Percentiles rank a stretch among this genome's conserved stretches.
Conservation (phyloP, 2,888 invertebrate genomes). For the Orthosia cruda region DNA sequence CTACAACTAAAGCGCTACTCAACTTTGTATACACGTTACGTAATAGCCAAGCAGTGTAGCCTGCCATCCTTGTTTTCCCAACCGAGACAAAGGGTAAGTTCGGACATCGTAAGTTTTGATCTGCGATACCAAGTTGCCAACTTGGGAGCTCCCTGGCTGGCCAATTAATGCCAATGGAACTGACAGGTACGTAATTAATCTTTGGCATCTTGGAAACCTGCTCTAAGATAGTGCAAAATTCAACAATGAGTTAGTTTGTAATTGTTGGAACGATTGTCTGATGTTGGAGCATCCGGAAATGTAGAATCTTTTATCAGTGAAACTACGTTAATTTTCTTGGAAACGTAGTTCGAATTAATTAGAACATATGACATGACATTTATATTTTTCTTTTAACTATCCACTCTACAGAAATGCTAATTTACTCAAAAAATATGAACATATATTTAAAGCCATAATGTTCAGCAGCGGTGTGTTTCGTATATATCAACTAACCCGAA, state of each 20-base stretch:
- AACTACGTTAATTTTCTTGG: neutral
- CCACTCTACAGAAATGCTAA: too few species aligned
- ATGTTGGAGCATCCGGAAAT: constrained; percentile 22
- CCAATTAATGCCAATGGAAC: constrained; percentile 61
- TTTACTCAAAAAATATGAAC: neutral
- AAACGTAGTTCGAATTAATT: neutral
- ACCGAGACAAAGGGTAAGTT: constrained; percentile 63
- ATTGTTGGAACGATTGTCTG: constrained; percentile 16
- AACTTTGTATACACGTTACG: constrained; percentile 7
- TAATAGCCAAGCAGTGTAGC: constrained; percentile 8
- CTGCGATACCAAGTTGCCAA: constrained; percentile 52
- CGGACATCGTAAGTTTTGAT: constrained; percentile 60
- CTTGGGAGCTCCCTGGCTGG: constrained; percentile 30
- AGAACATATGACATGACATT: neutral
- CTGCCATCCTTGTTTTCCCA: constrained; percentile 49
- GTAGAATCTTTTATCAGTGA: constrained; percentile 5
- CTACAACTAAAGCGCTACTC: neutral
- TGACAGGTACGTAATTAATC: constrained; percentile 63
- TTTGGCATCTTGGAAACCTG: constrained; percentile 47
- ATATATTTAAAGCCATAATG: neutral
- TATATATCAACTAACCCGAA: neutral
- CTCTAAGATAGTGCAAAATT: constrained; percentile 36
- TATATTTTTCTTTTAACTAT: too few species aligned
- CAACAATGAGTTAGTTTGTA: constrained; percentile 21
- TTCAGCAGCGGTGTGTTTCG: neutral